Conservation (phyloP, 2,797 vertebrate species). For the Phrynocephalus vlangalii region DNA sequence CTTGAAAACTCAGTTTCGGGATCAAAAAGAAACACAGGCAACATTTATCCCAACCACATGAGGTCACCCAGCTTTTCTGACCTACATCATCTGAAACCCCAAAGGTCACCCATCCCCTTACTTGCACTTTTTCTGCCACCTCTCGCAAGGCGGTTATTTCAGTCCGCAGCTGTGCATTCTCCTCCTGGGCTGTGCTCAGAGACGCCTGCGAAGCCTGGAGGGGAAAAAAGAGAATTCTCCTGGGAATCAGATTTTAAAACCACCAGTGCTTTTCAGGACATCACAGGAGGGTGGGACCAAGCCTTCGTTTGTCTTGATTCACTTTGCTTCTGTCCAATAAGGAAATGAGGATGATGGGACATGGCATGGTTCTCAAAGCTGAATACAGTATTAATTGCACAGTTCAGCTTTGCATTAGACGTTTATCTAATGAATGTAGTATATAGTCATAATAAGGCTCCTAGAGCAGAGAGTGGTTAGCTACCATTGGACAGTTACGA, state of each 20-base stretch:
- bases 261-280: too few species aligned
- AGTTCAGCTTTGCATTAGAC: too few species aligned
- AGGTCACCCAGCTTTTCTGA: not conserved
- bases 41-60: not conserved
- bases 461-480: too few species aligned
- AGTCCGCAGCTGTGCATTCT: slow-evolving; percentile 71
- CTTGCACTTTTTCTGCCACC: slow-evolving; percentile 76
- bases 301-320: not conserved
- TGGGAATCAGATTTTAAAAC: not conserved
- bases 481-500: too few species aligned
- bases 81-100: not conserved
- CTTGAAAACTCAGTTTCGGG: not conserved
- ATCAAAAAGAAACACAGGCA: not conserved
- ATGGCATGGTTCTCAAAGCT: too few species aligned
- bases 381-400: too few species aligned
- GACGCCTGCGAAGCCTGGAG: slow-evolving; percentile 70
- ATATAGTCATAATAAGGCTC: too few species aligned
- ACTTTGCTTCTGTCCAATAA: not conserved
- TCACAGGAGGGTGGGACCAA: not conserved
- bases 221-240: not conserved
- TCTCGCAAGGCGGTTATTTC: slow-evolving; percentile 69
- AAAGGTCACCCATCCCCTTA: slow-evolving; percentile 39
- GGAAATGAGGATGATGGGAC: too few species aligned
- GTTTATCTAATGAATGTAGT: too few species aligned
- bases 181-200: slow-evolving; percentile 71